Conservation (phyloP, 2,888 invertebrate genomes). For the Volucella zonaria region DNA sequence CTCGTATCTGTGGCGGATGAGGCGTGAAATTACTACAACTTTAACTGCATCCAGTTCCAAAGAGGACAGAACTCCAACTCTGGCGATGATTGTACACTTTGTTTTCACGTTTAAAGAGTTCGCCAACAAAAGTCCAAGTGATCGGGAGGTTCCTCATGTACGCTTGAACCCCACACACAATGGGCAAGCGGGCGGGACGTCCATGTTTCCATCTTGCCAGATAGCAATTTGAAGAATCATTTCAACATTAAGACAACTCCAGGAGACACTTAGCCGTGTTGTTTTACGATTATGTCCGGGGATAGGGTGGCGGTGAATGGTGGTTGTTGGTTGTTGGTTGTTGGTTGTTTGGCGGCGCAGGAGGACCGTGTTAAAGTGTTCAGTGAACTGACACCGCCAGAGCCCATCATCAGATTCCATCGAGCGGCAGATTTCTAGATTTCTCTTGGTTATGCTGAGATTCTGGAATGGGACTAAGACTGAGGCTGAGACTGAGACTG, state of each 20-base stretch:
- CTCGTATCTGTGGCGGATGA: conserved; percentile 46
- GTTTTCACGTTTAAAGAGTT: conserved; percentile 45
- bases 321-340: neutral
- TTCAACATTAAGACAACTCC: conserved; percentile 61
- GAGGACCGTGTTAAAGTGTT: conserved; percentile 53
- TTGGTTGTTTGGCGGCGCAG: neutral
- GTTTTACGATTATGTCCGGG: conserved; percentile 64
- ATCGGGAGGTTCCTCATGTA: conserved; percentile 23
- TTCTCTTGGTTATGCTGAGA: neutral
- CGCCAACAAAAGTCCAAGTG: conserved; percentile 31
- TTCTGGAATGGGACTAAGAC: neutral
- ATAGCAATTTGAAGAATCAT: conserved; percentile 65
- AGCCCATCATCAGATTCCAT: neutral
- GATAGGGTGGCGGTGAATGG: conserved; percentile 1
- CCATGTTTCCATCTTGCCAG: conserved; percentile 37
- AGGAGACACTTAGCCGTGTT: conserved; percentile 62
- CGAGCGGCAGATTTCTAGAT: conserved; percentile 2
- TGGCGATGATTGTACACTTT: conserved; percentile 45
- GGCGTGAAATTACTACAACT: conserved; percentile 65
- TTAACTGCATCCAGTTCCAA: conserved; percentile 54
- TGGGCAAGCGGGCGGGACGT: conserved; percentile 43
- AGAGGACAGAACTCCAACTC: conserved; percentile 28
- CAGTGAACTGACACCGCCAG: conserved; percentile 48
- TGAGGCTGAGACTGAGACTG: neutral
- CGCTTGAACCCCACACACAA: conserved; percentile 37